Conservation (phyloP, 2,888 invertebrate genomes). For the Hypomecis atomaria region DNA sequence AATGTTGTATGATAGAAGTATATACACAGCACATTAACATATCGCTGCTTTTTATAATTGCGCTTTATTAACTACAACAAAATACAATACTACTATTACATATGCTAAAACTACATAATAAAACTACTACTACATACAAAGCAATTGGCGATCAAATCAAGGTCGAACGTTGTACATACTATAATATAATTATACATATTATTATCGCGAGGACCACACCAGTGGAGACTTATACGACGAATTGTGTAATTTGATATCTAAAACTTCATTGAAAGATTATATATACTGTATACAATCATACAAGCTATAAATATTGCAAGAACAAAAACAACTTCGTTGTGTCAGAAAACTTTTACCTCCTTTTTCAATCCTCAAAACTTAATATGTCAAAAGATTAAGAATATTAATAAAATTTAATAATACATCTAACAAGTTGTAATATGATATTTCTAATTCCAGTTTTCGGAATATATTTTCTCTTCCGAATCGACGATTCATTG, state of each 20-base stretch:
- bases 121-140: too few relatives aligned
- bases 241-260: slow-evolving; percentile 36
- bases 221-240: slow-evolving; percentile 16
- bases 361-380: slow-evolving; percentile 2
- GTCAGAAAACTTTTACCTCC: slow-evolving; percentile 11
- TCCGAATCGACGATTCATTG: slow-evolving; percentile 12
- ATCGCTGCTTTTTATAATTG: too few relatives aligned
- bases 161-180: slow-evolving; percentile 45
- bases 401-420: slow-evolving; percentile 11
- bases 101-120: too few relatives aligned
- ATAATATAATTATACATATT: slow-evolving; percentile 21
- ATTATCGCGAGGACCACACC: slow-evolving; percentile 36
- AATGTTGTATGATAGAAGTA: neutral
- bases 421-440: slow-evolving; percentile 24
- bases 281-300: slow-evolving; percentile 2
- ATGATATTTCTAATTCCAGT: slow-evolving; percentile 28
- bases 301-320: slow-evolving; percentile 7
- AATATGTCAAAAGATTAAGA: slow-evolving; percentile 9
- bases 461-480: slow-evolving; percentile 15
- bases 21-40: slow-evolving; percentile 48
- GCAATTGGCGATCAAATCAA: slow-evolving; percentile 61
- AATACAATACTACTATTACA: too few relatives aligned
- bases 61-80: too few relatives aligned
- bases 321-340: neutral
- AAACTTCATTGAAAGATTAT: neutral